Evolutionary conservation across 2,888 invertebrate species (phyloP), one percentile per base, ranked within the genome.

Genomic region (Toxonevra muliebris): DNA sequence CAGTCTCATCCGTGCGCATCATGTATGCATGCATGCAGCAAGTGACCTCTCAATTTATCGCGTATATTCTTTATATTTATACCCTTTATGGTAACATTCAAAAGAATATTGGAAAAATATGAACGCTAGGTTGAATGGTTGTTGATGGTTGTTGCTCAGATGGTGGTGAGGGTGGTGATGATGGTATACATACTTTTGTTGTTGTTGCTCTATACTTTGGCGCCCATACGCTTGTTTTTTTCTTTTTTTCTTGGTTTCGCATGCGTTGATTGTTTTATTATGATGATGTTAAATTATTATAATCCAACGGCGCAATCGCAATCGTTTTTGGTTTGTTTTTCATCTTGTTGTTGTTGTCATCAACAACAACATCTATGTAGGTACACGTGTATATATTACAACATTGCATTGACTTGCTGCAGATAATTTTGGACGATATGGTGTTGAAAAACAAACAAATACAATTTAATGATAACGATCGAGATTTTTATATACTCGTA

Each of bases 201-300:
- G 30, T 30, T 30, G 30, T 30, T 30, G 19, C 8, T 15, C 19
- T 53, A 53, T n/a, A 15, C n/a, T 53, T 15, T 17, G 15, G n/a
- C 13, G n/a, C 13, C 19, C 17, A n/a, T 53, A 53, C 11, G 2
- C 8, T 11, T 17, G 17, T 8, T 4, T 12, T 42, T 13, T 50
- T 57, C 48, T 64, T 53, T 52, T 52, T 13, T 43, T 52, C 13
- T 43, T 41, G 59, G 19, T 40, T 59, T 58, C 53, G 65, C 70
- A 76, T 76, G 82, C 81, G 81, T 81, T 81, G 81, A 81, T 81
- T 81, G 81, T 81, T 82, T 81, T 82, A 81, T 82, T 81, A 81
- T 81, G 81, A 82, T 81, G 81, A 81, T 81, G 81, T 82, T 81
- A 82, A 82, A 82, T 82, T 82, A 82, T 82, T 82, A 77, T 82